These are phyloP conservation scores for Planococcus citri DNA, from an alignment of 1,140 invertebrate species.

Conservation along the genomic window DNA sequence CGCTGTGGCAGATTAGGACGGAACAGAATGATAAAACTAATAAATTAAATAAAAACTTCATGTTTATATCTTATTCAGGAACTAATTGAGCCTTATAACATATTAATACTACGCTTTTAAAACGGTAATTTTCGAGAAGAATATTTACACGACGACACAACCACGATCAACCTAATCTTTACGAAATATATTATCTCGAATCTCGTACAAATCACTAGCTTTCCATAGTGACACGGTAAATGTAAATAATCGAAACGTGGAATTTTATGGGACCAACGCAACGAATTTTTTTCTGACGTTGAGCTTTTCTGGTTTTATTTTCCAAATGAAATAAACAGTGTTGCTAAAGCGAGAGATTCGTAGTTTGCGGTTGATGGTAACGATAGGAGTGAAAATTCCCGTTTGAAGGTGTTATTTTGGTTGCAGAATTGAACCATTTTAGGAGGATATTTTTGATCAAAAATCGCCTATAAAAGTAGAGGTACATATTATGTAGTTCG, in stretches of 20 bases:
- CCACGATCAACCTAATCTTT: not conserved
- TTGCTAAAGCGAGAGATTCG: not conserved
- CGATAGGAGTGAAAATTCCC: too few species aligned
- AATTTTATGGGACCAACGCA: not conserved
- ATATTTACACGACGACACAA: not conserved
- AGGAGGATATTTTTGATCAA: too few species aligned
- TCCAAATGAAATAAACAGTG: not conserved
- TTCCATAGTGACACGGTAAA: not conserved
- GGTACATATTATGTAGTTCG: too few species aligned
- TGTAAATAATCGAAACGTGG: constrained; percentile 6
- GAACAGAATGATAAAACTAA: not conserved
- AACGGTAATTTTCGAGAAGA: not conserved
- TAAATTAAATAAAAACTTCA: not conserved
- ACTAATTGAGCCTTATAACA: not conserved
- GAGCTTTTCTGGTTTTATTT: not conserved
- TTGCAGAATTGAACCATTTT: too few species aligned
- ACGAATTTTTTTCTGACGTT: not conserved
- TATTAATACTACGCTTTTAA: not conserved
- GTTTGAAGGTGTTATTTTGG: too few species aligned
- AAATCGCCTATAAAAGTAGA: too few species aligned
- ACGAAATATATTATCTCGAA: not conserved
- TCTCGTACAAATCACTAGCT: not conserved
- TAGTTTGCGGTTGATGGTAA: too few species aligned
- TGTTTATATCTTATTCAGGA: not conserved
- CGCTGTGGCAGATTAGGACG: not conserved